Conservation (phyloP, 2,797 vertebrate species). For the Microctenopoma lineatum region DNA sequence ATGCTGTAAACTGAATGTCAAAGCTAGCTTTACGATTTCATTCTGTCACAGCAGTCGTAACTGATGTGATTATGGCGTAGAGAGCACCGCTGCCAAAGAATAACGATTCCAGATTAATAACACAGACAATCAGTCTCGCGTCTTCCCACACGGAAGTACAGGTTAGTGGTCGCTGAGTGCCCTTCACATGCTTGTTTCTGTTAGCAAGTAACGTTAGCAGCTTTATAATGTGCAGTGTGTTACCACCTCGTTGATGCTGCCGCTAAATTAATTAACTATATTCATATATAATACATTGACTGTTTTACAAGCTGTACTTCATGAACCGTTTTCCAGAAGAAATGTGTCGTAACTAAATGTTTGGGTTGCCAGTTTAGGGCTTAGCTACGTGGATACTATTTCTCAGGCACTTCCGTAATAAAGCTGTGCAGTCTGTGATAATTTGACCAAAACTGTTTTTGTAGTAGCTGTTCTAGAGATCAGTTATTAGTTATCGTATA, state of each 20-base stretch:
- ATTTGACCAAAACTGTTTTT: not conserved
- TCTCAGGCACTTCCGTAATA: not conserved
- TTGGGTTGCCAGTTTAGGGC: not conserved
- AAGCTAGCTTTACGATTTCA: not conserved
- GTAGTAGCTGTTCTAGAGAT: not conserved
- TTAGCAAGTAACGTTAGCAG: constrained; percentile 3
- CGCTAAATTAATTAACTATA: not conserved
- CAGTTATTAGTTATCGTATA: not conserved
- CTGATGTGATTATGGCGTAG: not conserved
- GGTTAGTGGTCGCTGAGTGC: constrained; percentile 17
- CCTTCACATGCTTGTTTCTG: not conserved
- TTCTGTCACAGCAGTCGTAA: not conserved
- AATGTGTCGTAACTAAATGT: not conserved
- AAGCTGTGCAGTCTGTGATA: not conserved
- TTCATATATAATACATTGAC: not conserved
- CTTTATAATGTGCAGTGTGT: not conserved
- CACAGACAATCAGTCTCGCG: not conserved
- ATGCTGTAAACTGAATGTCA: not conserved
- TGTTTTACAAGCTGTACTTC: not conserved
- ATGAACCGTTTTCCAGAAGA: not conserved
- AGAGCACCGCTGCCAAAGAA: not conserved
- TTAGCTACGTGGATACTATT: not conserved
- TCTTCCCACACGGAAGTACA: constrained; percentile 34
- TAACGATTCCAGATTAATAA: not conserved
- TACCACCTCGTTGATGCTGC: accelerated